Conservation (phyloP, 2,888 invertebrate species). For the Timandra comae region DNA sequence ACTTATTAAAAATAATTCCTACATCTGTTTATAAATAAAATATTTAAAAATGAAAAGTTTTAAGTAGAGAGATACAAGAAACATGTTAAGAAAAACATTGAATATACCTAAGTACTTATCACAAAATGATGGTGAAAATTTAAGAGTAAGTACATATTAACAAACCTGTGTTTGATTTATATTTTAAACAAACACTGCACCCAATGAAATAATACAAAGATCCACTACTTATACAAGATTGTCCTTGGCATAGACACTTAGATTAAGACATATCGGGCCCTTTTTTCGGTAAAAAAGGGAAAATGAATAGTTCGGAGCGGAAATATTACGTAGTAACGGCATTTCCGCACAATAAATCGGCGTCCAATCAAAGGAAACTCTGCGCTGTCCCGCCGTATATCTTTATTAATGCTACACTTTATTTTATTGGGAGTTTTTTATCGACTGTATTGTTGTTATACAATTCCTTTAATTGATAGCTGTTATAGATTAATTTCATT, state of each 20-base stretch:
- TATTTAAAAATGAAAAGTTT: no score
- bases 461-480: conserved; percentile 58
- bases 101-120: not conserved
- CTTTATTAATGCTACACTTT: conserved; percentile 73
- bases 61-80: no score
- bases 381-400: conserved; percentile 56
- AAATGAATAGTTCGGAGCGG: conserved; percentile 72
- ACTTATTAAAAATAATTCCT: no score
- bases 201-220: no score
- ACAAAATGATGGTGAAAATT: not conserved
- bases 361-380: conserved; percentile 73
- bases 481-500: conserved; percentile 13
- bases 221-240: conserved; percentile 13
- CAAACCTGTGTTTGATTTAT: not conserved
- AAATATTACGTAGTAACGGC: conserved; percentile 75
- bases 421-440: conserved; percentile 71
- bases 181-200: no score
- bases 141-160: not conserved
- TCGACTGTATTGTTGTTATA: conserved; percentile 56
- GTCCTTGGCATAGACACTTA: conserved; percentile 41
- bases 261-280: conserved; percentile 75
- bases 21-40: no score
- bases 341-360: conserved; percentile 77
- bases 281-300: conserved; percentile 73
- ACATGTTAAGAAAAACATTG: no score